Evolutionary conservation across 1,140 invertebrate genomes (phyloP).

Genomic region (Cataglyphis hispanica): DNA sequence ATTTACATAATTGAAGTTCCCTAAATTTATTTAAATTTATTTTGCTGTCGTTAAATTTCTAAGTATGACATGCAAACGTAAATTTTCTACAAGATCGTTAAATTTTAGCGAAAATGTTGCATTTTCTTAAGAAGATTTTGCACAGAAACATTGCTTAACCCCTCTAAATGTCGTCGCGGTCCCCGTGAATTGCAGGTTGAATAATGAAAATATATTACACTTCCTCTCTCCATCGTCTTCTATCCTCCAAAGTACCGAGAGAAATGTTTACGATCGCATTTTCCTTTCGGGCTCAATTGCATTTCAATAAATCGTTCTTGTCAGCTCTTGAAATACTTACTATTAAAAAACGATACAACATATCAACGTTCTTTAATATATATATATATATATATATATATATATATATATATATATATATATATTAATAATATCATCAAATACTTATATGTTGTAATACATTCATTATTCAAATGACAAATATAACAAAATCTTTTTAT

Average conservation of each 20-base stretch:
- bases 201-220: constrained; percentile 67
- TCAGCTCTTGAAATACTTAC: constrained; percentile 33
- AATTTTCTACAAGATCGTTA: constrained; percentile 10
- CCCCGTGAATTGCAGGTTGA: constrained; percentile 23
- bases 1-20: neutral
- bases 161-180: constrained; percentile 37
- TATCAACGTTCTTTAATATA: neutral
- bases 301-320: constrained; percentile 41
- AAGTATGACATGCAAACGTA: neutral
- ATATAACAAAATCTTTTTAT: neutral
- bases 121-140: constrained; percentile 43
- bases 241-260: neutral
- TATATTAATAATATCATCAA: neutral
- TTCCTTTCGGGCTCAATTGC: constrained; percentile 35
- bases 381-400: neutral
- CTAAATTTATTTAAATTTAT: constrained; percentile 40
- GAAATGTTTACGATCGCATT: constrained; percentile 61
- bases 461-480: too few species aligned
- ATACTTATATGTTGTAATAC: neutral
- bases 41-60: constrained; percentile 12
- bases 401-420: neutral
- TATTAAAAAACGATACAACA: neutral
- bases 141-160: constrained; percentile 37
- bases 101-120: constrained; percentile 29
- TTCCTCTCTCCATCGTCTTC: constrained; percentile 3